phyloP scores from a whole-genome alignment of 2,797 vertebrate species.

The Acrossocheilus wenchowensis region DNA sequence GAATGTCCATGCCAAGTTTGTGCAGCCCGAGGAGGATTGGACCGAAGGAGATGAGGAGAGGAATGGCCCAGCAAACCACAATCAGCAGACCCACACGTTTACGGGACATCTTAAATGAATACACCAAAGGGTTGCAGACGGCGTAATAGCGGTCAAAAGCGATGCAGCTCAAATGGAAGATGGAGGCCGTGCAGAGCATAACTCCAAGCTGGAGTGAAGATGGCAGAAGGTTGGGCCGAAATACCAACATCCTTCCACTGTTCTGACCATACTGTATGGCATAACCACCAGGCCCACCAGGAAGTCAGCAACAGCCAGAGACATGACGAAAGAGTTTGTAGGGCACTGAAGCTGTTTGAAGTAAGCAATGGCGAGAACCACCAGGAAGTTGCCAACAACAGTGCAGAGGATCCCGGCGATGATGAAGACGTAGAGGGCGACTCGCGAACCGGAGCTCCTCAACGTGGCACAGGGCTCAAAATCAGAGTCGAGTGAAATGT shows the following conservation, averaged over 20 bases:
- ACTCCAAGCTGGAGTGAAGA: conserved; percentile 85
- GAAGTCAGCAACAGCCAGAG: conserved; percentile 83
- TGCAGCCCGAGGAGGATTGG: conserved; percentile 82
- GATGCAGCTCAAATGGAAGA: conserved; percentile 86
- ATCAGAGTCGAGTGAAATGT: conserved; percentile 66
- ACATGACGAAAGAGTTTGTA: conserved; percentile 82
- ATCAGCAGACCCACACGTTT: conserved; percentile 75
- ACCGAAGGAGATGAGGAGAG: conserved; percentile 80
- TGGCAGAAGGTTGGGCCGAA: conserved; percentile 80
- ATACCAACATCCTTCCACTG: conserved; percentile 84
- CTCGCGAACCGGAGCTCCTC: conserved; percentile 66
- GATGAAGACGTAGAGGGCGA: conserved; percentile 74
- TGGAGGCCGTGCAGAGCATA: conserved; percentile 85
- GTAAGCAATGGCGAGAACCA: conserved; percentile 81
- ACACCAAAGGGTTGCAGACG: conserved; percentile 80
- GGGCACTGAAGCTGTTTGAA: conserved; percentile 83
- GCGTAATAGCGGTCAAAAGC: conserved; percentile 84
- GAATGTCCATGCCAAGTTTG: conserved; percentile 67
- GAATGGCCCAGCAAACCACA: conserved; percentile 77
- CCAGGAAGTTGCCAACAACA: conserved; percentile 82
- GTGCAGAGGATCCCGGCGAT: conserved; percentile 76
- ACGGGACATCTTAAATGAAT: conserved; percentile 79
- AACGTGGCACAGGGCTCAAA: conserved; percentile 64
- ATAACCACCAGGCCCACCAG: conserved; percentile 84
- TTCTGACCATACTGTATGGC: conserved; percentile 84